phyloP scores from a whole-genome alignment of 2,113 vertebrate genomes.

The Lutjanus erythropterus region DNA sequence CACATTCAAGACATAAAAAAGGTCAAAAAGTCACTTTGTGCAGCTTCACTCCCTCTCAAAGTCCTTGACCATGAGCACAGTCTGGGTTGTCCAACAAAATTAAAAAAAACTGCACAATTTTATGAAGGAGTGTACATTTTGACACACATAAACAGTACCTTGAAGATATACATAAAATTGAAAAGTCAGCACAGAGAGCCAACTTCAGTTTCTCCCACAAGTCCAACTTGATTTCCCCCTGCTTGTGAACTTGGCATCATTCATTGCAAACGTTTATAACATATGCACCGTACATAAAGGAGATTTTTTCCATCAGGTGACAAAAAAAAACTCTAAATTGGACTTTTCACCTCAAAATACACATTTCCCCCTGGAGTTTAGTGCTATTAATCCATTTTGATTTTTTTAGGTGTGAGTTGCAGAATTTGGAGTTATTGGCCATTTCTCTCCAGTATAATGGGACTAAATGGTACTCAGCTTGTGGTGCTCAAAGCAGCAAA shows the following conservation, averaged over 20 bases:
- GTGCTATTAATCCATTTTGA: too few relatives aligned
- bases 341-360: too few relatives aligned
- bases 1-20: constrained; percentile 68
- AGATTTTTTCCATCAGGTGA: constrained; percentile 71
- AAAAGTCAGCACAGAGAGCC: constrained; percentile 61
- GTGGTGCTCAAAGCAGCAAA: too few relatives aligned
- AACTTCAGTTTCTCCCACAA: constrained; percentile 65
- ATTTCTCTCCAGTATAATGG: too few relatives aligned
- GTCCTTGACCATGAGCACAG: constrained; percentile 70
- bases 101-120: constrained; percentile 55
- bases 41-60: constrained; percentile 59
- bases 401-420: too few relatives aligned
- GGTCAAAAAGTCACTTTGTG: constrained; percentile 62
- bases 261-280: constrained; percentile 66
- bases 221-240: constrained; percentile 61
- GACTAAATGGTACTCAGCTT: too few relatives aligned
- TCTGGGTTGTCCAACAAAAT: constrained; percentile 63
- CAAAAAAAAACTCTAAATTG: too few relatives aligned
- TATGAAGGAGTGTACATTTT: constrained; percentile 68
- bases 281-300: constrained; percentile 67
- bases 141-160: constrained; percentile 78
- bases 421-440: too few relatives aligned
- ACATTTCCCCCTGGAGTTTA: too few relatives aligned
- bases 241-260: constrained; percentile 64
- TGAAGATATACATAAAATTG: constrained; percentile 74